Evolutionary conservation across 2,113 vertebrate species (phyloP).

Genomic region (Gorsachius goisagi): DNA sequence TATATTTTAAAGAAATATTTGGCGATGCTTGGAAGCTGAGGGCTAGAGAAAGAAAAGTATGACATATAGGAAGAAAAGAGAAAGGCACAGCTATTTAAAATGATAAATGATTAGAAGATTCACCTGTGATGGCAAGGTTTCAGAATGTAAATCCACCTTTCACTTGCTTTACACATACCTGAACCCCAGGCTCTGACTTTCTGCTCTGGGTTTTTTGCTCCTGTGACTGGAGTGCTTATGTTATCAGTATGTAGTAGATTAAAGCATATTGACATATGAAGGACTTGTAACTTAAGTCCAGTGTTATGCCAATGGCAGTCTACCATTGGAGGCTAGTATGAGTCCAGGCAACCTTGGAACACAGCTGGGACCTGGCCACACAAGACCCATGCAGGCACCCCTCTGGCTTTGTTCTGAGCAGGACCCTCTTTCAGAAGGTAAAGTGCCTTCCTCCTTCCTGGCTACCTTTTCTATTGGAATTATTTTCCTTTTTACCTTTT

Average conservation of each 20-base stretch:
- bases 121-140: background rate
- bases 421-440: background rate
- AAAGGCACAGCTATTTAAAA: background rate
- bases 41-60: background rate
- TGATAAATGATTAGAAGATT: background rate
- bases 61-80: background rate
- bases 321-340: rapidly evolving
- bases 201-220: background rate
- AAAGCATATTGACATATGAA: background rate
- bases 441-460: background rate
- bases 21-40: background rate
- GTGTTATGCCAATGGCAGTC: background rate
- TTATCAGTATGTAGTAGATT: background rate
- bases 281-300: background rate
- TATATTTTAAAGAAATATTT: background rate
- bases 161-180: background rate
- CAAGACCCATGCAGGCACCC: background rate
- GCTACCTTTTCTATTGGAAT: background rate
- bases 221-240: background rate
- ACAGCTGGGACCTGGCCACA: background rate
- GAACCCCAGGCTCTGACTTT: background rate
- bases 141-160: background rate
- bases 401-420: background rate
- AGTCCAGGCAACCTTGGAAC: background rate
- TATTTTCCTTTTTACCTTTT: background rate